Percentiles rank a stretch among this genome's conserved stretches.
Conservation (phyloP, 2,797 vertebrate species). For the Brachyalestes nurse region DNA sequence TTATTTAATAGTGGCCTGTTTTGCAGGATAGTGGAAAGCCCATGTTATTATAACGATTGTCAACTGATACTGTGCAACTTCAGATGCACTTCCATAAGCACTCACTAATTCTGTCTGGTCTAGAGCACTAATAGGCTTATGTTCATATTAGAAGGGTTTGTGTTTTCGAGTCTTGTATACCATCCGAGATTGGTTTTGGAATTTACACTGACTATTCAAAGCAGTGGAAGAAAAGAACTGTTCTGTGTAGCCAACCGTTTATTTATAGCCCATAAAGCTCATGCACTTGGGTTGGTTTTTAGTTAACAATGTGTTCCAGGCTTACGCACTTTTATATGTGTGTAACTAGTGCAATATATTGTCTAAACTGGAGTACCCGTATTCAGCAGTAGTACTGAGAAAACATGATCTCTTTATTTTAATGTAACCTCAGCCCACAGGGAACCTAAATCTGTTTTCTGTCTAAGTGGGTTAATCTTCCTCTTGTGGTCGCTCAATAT, state of each 20-base stretch:
- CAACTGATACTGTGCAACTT: background rate
- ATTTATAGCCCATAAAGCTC: background rate
- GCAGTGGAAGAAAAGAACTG: background rate
- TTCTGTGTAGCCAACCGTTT: background rate
- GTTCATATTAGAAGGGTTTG: background rate
- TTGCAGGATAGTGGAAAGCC: too few species aligned
- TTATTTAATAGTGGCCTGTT: too few species aligned
- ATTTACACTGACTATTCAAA: conserved; percentile 2
- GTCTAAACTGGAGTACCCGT: too few species aligned
- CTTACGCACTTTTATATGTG: background rate
- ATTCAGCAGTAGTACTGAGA: too few species aligned
- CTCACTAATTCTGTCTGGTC: background rate
- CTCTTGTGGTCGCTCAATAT: too few species aligned
- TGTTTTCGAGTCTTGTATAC: background rate
- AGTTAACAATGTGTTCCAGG: background rate
- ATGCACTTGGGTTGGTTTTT: background rate
- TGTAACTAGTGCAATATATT: background rate
- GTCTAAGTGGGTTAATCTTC: too few species aligned
- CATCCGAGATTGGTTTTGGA: background rate
- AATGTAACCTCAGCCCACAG: too few species aligned
- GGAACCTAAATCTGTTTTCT: too few species aligned
- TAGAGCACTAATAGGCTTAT: background rate
- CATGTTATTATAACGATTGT: too few species aligned
- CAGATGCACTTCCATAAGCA: background rate
- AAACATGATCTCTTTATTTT: too few species aligned